Evolutionary conservation across 2,113 vertebrate species (phyloP), one percentile per base, ranked within the genome.

Genomic region (Ursus arctos): DNA sequence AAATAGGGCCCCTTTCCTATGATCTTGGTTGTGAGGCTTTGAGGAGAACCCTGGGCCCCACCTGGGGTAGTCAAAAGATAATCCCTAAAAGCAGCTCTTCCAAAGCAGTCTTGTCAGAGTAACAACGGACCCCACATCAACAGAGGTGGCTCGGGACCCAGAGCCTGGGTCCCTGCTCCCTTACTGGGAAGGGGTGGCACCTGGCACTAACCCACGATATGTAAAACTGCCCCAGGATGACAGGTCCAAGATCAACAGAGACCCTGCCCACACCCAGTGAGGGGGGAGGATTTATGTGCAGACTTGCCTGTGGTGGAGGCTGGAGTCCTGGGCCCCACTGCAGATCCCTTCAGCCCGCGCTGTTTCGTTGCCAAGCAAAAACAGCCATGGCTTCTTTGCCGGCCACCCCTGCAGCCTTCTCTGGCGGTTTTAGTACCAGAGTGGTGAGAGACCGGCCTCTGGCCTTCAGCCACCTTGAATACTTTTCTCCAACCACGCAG

Each of bases 61-160:
- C 53, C 49, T 3, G 57, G 97, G 97, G 81, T 85, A 40, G 63
- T 94, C 82, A 77, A 87, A 94, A 96, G 90, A 82, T 53, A 80
- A 61, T 96, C 91, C 97, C 95, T 86, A 94, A 90, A 91, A 98
- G 97, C 97, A 98, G 97, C 97, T 97, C 93, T 97, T 97, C 80
- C 79, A 69, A 97, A 95, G 95, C 97, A 98, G 76, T 96, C 97
- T 83, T 74, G n/a, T 87, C 55, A 69, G 93, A 91, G 65, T 47
- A 84, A 91, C 61, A 80, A 76, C 77, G 57, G 83, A 82, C 15
- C 69, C 81, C 93, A 82, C 47, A 19, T 69, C 79, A 57, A 47
- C 76, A 93, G 86, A 97, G 88, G 89, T 43, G 33, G 92, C 82
- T 16, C 11, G 53, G 89, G 86, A 81, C 94, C 79, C 76, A 3